These are phyloP conservation scores for Meandrina meandrites DNA, from an alignment of 92 coral and sea anemone species.

Conservation along the genomic window DNA sequence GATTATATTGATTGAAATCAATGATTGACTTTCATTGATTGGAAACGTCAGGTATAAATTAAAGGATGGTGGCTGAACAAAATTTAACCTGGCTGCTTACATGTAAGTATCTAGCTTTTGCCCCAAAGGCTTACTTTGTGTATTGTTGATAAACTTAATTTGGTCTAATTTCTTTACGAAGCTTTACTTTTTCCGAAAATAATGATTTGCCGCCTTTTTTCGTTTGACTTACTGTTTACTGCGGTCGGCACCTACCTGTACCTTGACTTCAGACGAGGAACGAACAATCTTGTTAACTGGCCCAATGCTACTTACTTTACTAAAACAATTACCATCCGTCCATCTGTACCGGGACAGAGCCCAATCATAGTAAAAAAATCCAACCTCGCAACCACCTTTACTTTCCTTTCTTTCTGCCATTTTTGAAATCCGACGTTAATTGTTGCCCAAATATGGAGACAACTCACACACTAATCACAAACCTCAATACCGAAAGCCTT, in stretches of 20 bases:
- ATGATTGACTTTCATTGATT: too few relatives aligned
- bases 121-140: background rate
- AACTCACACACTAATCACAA: background rate
- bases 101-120: background rate
- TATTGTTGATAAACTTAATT: background rate
- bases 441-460: constrained; percentile 64
- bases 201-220: background rate
- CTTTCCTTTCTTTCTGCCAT: constrained; percentile 77
- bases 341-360: constrained; percentile 84
- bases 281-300: background rate
- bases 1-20: too few relatives aligned
- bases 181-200: background rate
- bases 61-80: too few relatives aligned
- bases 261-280: constrained; percentile 29
- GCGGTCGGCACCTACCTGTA: constrained; percentile 14
- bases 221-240: background rate
- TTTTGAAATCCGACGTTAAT: constrained; percentile 65
- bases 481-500: background rate
- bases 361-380: constrained; percentile 87
- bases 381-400: constrained; percentile 60
- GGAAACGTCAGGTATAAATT: too few relatives aligned
- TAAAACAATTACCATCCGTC: constrained; percentile 43
- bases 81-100: too few relatives aligned
- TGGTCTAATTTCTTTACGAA: background rate
- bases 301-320: background rate